Percentiles rank a stretch among this genome's conserved stretches.
Conservation (phyloP, 2,888 invertebrate genomes). For the Disparrhopalites patrizii region DNA sequence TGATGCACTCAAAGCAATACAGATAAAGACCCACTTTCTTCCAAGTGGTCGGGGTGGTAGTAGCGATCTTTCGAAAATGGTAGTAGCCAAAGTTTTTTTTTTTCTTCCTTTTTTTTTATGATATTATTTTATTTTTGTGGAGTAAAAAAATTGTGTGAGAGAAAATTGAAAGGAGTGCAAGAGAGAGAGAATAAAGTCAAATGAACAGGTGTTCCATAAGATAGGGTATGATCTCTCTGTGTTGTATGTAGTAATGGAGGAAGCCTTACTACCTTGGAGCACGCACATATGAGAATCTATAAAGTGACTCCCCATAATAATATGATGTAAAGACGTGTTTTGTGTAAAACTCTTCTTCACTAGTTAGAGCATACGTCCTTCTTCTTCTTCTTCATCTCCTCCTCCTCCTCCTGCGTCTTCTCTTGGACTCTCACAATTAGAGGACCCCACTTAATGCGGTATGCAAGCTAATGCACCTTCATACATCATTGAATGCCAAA, state of each 20-base stretch:
- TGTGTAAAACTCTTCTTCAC: too few relatives aligned
- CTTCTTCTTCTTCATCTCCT: too few relatives aligned
- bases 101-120: too few relatives aligned
- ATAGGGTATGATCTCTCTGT: too few relatives aligned
- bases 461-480: neutral
- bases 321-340: too few relatives aligned
- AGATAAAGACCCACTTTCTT: conserved; percentile 15
- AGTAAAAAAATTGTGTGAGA: neutral
- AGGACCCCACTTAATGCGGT: neutral
- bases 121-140: conserved; percentile 23
- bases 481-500: neutral
- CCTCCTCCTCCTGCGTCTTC: too few relatives aligned
- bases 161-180: neutral
- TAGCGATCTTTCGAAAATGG: too few relatives aligned
- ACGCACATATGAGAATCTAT: too few relatives aligned
- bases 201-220: conserved; percentile 20
- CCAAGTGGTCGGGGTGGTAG: too few relatives aligned
- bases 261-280: neutral
- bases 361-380: too few relatives aligned
- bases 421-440: conserved; percentile 2
- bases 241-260: too few relatives aligned
- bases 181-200: neutral
- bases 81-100: too few relatives aligned
- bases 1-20: neutral
- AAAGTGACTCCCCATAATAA: neutral